Conservation (phyloP, 2,797 vertebrate species). For the Lophotriccus pileatus region DNA sequence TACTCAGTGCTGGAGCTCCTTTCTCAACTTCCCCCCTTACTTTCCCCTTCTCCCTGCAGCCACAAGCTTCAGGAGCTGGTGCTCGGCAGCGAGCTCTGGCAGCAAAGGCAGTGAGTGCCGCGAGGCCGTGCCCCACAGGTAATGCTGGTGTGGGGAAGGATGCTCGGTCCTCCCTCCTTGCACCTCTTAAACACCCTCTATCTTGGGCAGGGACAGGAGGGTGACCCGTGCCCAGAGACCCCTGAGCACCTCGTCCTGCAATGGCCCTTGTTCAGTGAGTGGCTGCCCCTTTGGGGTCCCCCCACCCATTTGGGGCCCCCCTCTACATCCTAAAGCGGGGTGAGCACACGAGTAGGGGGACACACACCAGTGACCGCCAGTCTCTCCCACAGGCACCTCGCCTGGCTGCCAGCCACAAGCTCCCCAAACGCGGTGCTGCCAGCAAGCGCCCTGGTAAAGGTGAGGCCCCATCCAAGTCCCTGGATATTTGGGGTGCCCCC, state of each 20-base stretch:
- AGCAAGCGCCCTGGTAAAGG: neutral
- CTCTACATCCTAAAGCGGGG: neutral
- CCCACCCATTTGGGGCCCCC: neutral
- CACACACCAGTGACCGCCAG: neutral
- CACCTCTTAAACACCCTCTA: neutral
- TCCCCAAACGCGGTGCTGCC: neutral
- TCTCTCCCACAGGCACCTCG: neutral
- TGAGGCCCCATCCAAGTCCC: neutral
- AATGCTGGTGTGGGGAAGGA: neutral
- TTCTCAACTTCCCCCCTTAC: neutral
- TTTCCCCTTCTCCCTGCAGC: neutral
- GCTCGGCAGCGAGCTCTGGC: neutral
- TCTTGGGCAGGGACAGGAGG: neutral
- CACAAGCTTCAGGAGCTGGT: neutral
- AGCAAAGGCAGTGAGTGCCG: neutral
- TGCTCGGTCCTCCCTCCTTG: neutral
- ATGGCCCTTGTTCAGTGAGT: neutral
- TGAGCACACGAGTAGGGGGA: neutral
- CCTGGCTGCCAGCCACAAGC: neutral
- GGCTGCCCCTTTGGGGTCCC: neutral
- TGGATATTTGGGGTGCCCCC: neutral
- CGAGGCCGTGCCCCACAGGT: neutral
- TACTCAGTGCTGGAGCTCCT: neutral
- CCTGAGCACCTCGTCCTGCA: neutral
- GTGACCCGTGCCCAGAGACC: neutral